Base-by-base conservation (phyloP, 2,113 vertebrate species). In the Poeciliopsis prolifica region DNA sequence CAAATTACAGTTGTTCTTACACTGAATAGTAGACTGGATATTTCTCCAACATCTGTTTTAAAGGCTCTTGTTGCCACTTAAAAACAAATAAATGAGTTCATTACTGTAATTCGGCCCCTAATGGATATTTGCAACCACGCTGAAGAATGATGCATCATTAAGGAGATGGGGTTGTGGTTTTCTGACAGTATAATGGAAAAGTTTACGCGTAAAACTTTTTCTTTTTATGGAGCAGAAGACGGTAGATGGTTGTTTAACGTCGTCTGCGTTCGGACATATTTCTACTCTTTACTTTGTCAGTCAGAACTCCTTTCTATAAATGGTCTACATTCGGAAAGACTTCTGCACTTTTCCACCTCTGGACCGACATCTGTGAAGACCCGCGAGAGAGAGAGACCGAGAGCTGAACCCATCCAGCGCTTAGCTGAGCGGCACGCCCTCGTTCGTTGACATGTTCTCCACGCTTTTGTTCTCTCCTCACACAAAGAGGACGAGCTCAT, bases 401-500 rank as follows among this genome's bases (percentile, higher is more conserved):
- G 17, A 24, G 29, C 44, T 81, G 84, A 86, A 85, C 84, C 63
- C 17, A 65, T 44, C 70, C 28, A 44, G 33, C 65, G 22, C 61
- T 75, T 48, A 14, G n/a, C 62, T 3, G 60, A 71, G 70, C 14
- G 48, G 28, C 72, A 58, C 24, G 3, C 22, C 84, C 68, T 70
- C 71, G 72, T 74, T 67, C 33, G 7, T 8, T 9, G 61, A 82
- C 54, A 72, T 37, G 15, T 67, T 74, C 51, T 65, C 63, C 13
- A 7, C 67, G 79, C 82, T 73, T 64, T 81, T 70, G 74, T 4
- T 79, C 61, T 70, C 31, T 44, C 80, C 72, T 30, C 26, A 64
- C 71, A 60, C 72, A 42, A 48, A 19, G 17, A 5, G 60, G 48
- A 12, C 37, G 1, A 64, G 54, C 69, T 76, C 68, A 31, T 80